Conservation (phyloP, 1,140 invertebrate species). For the Halesus radiatus region DNA sequence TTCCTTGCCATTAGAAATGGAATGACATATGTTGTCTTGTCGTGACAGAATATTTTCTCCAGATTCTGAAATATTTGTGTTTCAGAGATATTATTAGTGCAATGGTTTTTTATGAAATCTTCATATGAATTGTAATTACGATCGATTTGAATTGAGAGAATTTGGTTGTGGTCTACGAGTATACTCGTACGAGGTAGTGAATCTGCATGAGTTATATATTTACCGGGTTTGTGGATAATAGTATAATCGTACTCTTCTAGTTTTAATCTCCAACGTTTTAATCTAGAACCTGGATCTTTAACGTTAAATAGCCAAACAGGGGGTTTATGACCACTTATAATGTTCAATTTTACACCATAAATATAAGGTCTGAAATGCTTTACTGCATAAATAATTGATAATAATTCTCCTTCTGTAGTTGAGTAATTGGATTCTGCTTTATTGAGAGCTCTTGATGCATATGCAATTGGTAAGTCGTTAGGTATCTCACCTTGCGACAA, state of each 20-base stretch:
- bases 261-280: constrained; percentile 69
- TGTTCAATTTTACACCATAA: constrained; percentile 65
- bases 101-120: no score
- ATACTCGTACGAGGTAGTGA: no score
- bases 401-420: constrained; percentile 67
- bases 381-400: constrained; percentile 69
- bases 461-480: constrained; percentile 57
- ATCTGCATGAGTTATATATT: no score
- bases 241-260: constrained; percentile 66
- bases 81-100: no score
- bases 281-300: constrained; percentile 65
- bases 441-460: constrained; percentile 63
- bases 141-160: no score
- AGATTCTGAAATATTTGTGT: no score
- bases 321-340: constrained; percentile 70
- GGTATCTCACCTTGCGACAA: constrained; percentile 58
- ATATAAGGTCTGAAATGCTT: constrained; percentile 68
- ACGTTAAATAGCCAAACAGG: constrained; percentile 64
- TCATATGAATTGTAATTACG: no score
- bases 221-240: constrained; percentile 64
- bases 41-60: no score
- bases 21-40: no score
- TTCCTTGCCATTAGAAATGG: no score
- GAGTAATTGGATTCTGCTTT: constrained; percentile 64
- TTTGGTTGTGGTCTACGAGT: no score